Conservation (phyloP, 2,888 invertebrate genomes). For the Maniola hyperantus region DNA sequence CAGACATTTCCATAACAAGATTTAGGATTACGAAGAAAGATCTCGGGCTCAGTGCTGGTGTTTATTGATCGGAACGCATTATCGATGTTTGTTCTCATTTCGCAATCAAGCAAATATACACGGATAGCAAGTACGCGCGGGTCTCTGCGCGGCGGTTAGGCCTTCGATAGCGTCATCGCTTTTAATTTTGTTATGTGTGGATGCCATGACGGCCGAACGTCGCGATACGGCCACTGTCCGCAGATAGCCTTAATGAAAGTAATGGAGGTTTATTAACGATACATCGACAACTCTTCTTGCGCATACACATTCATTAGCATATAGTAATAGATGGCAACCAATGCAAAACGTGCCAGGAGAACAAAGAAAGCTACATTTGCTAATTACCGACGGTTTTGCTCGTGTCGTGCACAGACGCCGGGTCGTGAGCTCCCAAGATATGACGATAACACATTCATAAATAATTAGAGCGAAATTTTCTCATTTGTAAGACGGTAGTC, state of each 20-base stretch:
- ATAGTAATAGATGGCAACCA: slow-evolving; percentile 70
- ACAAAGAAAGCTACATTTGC: slow-evolving; percentile 83
- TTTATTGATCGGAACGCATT: slow-evolving; percentile 71
- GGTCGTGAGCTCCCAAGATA: slow-evolving; percentile 80
- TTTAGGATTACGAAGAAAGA: slow-evolving; percentile 76
- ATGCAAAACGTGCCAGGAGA: slow-evolving; percentile 78
- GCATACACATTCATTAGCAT: slow-evolving; percentile 61
- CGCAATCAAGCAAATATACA: slow-evolving; percentile 73
- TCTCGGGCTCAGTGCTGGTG: slow-evolving; percentile 47
- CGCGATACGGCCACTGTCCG: slow-evolving; percentile 76
- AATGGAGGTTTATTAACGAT: slow-evolving; percentile 80
- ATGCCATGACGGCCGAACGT: slow-evolving; percentile 76
- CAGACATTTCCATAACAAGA: slow-evolving; percentile 79
- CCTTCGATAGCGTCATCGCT: slow-evolving; percentile 77
- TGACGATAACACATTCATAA: slow-evolving; percentile 83
- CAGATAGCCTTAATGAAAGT: slow-evolving; percentile 81
- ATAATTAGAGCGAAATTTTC: slow-evolving; percentile 83
- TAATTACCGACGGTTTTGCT: slow-evolving; percentile 79
- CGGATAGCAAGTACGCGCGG: slow-evolving; percentile 51
- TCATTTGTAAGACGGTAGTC: slow-evolving; percentile 82
- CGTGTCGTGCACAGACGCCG: slow-evolving; percentile 81
- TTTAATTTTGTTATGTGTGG: slow-evolving; percentile 78
- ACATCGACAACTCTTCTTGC: slow-evolving; percentile 67
- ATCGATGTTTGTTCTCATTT: slow-evolving; percentile 77
- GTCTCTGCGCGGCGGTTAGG: slow-evolving; percentile 56